Evolutionary conservation across 2,888 invertebrate genomes (phyloP).

Genomic region (Tenthredo livida): DNA sequence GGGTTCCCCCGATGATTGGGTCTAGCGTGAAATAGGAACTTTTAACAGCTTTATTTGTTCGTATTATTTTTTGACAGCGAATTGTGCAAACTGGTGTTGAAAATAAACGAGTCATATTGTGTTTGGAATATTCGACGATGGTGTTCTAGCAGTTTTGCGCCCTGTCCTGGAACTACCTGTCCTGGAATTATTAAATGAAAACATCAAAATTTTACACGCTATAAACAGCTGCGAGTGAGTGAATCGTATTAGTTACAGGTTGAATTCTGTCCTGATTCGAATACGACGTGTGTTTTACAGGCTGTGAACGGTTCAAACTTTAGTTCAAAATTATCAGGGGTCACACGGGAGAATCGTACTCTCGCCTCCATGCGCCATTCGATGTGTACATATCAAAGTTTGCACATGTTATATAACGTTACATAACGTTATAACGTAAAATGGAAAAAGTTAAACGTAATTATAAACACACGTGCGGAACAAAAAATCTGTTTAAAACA

Average conservation of each 20-base stretch:
- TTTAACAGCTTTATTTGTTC: neutral
- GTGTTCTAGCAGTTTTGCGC: neutral
- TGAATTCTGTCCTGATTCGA: slow-evolving; percentile 14
- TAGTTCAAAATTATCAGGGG: slow-evolving; percentile 44
- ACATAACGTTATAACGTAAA: slow-evolving; percentile 38
- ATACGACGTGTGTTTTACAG: slow-evolving; percentile 12
- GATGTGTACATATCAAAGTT: slow-evolving; percentile 43
- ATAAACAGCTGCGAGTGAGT: slow-evolving; percentile 39
- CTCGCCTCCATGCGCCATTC: slow-evolving; percentile 6
- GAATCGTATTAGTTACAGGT: slow-evolving; percentile 24
- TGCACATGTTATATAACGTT: slow-evolving; percentile 27
- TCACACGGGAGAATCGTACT: slow-evolving; percentile 42
- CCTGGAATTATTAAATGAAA: neutral
- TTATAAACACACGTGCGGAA: slow-evolving; percentile 40
- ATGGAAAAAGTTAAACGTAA: slow-evolving; percentile 43
- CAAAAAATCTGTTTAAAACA: slow-evolving; percentile 22
- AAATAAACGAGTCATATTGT: neutral
- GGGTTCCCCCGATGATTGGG: neutral
- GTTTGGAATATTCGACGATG: neutral
- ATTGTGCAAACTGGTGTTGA: neutral
- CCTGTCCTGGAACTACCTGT: neutral
- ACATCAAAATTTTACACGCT: neutral
- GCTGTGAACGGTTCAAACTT: slow-evolving; percentile 42
- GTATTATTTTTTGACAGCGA: neutral
- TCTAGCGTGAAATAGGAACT: neutral